Evolutionary conservation across 2,888 invertebrate species (phyloP).

Genomic region (Diogma glabrata): DNA sequence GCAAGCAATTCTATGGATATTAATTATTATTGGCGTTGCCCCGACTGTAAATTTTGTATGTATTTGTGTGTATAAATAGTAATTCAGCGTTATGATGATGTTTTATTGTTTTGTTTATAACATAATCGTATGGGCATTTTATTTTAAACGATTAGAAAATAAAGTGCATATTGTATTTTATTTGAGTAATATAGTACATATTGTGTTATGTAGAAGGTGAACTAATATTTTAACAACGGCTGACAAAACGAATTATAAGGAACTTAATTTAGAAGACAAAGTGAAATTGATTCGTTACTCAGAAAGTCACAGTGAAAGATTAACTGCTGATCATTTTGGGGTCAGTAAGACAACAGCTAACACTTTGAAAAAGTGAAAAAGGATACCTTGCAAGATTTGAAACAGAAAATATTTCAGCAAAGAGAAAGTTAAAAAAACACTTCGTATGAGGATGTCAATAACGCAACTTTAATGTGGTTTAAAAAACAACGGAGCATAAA

Average conservation of each 20-base stretch:
- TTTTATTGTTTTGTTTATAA: not conserved
- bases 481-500: not conserved
- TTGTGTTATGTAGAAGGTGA: no score
- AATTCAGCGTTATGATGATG: not conserved
- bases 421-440: no score
- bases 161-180: no score
- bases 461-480: not conserved
- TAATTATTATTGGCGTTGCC: not conserved
- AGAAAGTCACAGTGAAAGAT: not conserved
- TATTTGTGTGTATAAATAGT: not conserved
- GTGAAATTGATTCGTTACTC: not conserved
- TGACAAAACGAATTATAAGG: no score
- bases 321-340: not conserved
- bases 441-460: not conserved
- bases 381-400: not conserved
- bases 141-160: no score
- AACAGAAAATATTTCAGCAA: no score
- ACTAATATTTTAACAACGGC: no score
- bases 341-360: not conserved
- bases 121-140: not conserved
- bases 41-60: no score
- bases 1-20: no score
- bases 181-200: no score
- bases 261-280: not conserved
- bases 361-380: no score